These are phyloP conservation scores for Neodiprion virginianus DNA, from an alignment of 1,140 invertebrate species.

Conservation along the genomic window DNA sequence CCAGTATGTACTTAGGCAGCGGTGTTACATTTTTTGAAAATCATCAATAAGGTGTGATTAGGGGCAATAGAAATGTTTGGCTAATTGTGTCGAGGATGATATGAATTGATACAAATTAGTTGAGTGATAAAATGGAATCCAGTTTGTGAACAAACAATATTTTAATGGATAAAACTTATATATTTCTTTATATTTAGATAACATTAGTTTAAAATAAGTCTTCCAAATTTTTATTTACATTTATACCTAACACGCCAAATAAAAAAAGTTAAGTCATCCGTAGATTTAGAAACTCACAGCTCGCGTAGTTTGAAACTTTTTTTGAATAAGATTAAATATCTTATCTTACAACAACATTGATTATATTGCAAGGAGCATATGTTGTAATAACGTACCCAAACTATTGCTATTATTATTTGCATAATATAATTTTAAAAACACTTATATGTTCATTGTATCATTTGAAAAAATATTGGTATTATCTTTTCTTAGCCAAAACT, in stretches of 20 bases:
- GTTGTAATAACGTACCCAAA: no score
- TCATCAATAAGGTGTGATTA: conserved; percentile 14
- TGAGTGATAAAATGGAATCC: no score
- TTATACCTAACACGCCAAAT: neutral
- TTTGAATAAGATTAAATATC: neutral
- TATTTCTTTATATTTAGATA: conserved; percentile 27
- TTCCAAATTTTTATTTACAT: conserved; percentile 9
- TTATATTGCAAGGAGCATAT: conserved; percentile 6
- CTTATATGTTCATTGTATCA: no score
- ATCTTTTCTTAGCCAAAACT: no score
- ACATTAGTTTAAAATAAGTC: conserved; percentile 35
- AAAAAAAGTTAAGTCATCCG: conserved; percentile 8
- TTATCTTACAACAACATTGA: neutral
- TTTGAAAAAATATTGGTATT: no score
- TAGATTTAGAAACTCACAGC: conserved; percentile 7
- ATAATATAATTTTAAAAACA: no score
- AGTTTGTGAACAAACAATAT: no score
- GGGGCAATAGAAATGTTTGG: no score
- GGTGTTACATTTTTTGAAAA: conserved; percentile 3
- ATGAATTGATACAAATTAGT: no score
- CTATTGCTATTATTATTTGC: no score
- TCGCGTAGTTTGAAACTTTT: neutral
- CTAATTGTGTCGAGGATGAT: no score
- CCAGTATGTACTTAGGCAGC: conserved; percentile 12
- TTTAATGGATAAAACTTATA: conserved; percentile 36